Evolutionary conservation across 2,888 invertebrate genomes (phyloP).

Genomic region (Chaetogeoica ovagalla): DNA sequence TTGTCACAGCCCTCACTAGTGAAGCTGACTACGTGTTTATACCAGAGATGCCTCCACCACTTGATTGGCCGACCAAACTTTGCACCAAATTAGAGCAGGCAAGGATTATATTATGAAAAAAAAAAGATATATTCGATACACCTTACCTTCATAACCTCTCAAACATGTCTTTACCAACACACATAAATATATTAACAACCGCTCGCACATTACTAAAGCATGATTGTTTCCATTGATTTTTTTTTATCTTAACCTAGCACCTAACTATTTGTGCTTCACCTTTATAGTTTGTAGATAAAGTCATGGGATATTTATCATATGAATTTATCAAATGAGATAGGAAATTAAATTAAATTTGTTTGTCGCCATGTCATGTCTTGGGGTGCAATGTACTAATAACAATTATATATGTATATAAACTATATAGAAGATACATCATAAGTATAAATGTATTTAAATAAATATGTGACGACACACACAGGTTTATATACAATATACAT

Average conservation of each 20-base stretch:
- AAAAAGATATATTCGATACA: conserved; percentile 12
- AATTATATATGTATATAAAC: background rate
- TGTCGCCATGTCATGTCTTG: conserved; percentile 23
- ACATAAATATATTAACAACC: conserved; percentile 35
- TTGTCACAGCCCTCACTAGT: conserved; percentile 92
- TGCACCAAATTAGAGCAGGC: conserved; percentile 94
- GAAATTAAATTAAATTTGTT: conserved; percentile 1
- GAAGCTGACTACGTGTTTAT: conserved; percentile 99
- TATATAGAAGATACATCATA: background rate
- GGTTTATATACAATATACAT: conserved; percentile 1
- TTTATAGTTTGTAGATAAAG: conserved; percentile 31
- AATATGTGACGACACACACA: background rate
- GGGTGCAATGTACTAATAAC: conserved; percentile 18
- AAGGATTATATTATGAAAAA: conserved; percentile 59
- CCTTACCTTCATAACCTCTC: conserved; percentile 8
- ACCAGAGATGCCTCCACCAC: conserved; percentile 94
- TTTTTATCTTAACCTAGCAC: conserved; percentile 16
- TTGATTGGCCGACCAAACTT: conserved; percentile 89
- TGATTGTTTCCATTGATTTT: conserved; percentile 26
- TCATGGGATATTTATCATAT: conserved; percentile 27
- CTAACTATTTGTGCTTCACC: conserved; percentile 13
- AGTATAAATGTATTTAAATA: background rate
- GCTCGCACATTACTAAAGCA: conserved; percentile 47
- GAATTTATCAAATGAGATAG: background rate
- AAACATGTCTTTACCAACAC: conserved; percentile 19